phyloP scores from a whole-genome alignment of 2,888 invertebrate species.

The Matsumyia berberina region DNA sequence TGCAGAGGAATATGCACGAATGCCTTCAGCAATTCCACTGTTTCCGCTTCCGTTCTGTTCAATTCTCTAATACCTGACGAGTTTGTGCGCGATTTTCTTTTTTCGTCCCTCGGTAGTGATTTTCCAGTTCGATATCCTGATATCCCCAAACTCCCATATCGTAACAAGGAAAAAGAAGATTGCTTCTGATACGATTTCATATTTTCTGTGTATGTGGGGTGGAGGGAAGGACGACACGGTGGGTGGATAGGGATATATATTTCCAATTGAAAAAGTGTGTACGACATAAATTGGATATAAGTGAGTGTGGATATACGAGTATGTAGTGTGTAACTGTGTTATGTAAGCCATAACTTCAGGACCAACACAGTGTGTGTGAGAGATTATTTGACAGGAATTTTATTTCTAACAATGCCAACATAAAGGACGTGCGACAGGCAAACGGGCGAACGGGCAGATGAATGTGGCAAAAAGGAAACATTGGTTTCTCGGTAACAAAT shows the following conservation, averaged over 20 bases:
- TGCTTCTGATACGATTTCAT: constrained; percentile 63
- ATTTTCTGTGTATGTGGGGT: constrained; percentile 25
- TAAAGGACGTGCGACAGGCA: constrained; percentile 16
- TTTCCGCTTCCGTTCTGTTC: constrained; percentile 62
- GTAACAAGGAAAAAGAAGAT: constrained; percentile 50
- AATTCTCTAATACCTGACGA: constrained; percentile 66
- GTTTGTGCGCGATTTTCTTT: constrained; percentile 49
- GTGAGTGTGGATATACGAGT: constrained; percentile 39
- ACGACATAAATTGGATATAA: constrained; percentile 65
- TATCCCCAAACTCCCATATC: not conserved
- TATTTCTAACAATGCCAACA: constrained; percentile 35
- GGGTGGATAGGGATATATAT: constrained; percentile 44
- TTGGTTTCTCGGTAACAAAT: constrained; percentile 54
- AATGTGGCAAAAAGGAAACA: constrained; percentile 31
- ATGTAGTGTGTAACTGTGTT: constrained; percentile 29
- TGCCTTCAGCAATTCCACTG: constrained; percentile 69
- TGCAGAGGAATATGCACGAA: constrained; percentile 57
- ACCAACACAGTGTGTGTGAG: constrained; percentile 2
- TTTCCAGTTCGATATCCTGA: constrained; percentile 69
- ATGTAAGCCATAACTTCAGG: constrained; percentile 4
- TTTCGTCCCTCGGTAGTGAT: constrained; percentile 61
- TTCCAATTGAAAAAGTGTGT: constrained; percentile 69
- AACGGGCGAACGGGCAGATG: not conserved
- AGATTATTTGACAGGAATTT: constrained; percentile 51
- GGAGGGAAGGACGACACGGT: constrained; percentile 6